Evolutionary conservation across 2,888 invertebrate species (phyloP).

Genomic region (Cepaea hortensis): DNA sequence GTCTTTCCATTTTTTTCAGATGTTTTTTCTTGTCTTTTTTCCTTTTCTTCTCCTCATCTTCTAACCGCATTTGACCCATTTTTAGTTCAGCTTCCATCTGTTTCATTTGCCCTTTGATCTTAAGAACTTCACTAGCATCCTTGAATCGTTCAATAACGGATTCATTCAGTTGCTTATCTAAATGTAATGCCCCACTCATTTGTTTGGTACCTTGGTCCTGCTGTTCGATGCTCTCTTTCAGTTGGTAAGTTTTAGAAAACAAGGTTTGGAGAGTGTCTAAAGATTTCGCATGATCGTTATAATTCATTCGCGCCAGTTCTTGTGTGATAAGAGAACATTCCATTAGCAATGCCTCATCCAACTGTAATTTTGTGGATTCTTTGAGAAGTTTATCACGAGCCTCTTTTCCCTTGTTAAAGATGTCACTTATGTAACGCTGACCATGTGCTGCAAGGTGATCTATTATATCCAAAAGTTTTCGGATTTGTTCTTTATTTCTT

Average conservation of each 20-base stretch:
- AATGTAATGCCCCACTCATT: not conserved
- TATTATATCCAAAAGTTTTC: not conserved
- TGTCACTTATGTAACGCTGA: not conserved
- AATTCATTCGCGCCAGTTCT: not conserved
- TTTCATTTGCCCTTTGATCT: not conserved
- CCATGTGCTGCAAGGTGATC: not conserved
- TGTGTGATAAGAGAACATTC: slow-evolving; percentile 3
- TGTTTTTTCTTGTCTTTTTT: not conserved
- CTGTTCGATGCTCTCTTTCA: not conserved
- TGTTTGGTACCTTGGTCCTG: not conserved
- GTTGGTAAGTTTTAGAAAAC: too few species aligned
- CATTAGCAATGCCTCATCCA: not conserved
- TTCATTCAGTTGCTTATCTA: too few species aligned
- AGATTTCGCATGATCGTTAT: not conserved
- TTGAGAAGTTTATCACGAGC: too few species aligned
- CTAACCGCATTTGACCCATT: not conserved
- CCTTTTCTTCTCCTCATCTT: not conserved
- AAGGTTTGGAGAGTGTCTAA: not conserved
- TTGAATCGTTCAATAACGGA: not conserved
- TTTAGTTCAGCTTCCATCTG: not conserved
- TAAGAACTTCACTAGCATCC: not conserved
- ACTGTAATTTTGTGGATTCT: too few species aligned
- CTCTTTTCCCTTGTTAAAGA: too few species aligned
- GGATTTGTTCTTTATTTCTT: not conserved
- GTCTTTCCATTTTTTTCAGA: not conserved